These are phyloP conservation scores for Tichodroma muraria DNA, from an alignment of 2,113 vertebrate genomes.

Conservation along the genomic window DNA sequence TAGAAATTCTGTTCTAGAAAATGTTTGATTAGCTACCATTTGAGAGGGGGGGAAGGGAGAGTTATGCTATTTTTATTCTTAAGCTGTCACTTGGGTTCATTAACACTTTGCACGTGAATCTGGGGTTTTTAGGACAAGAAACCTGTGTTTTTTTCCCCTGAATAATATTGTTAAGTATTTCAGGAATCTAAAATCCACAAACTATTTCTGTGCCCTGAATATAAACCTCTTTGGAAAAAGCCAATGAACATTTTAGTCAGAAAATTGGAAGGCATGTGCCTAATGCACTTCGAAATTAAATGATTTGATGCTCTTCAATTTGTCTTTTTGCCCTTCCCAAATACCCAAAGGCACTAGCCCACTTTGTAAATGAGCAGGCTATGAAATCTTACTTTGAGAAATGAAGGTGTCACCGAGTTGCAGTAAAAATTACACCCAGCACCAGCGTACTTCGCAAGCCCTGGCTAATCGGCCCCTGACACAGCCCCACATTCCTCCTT, in stretches of 20 bases:
- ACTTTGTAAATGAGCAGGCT: slow-evolving; percentile 54
- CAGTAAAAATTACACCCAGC: neutral
- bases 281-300: slow-evolving; percentile 55
- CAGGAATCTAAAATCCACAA: slow-evolving; percentile 51
- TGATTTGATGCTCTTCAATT: slow-evolving; percentile 53
- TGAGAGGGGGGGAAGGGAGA: neutral
- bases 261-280: slow-evolving; percentile 25
- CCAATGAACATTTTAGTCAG: neutral
- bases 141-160: neutral
- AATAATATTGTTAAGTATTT: slow-evolving; percentile 43
- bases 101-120: slow-evolving; percentile 10
- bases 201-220: slow-evolving; percentile 54
- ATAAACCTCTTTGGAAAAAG: slow-evolving; percentile 59
- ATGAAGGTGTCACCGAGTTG: slow-evolving; percentile 28
- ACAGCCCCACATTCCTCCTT: neutral
- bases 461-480: neutral
- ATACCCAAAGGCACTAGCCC: slow-evolving; percentile 64
- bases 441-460: neutral
- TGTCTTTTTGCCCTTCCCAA: slow-evolving; percentile 61
- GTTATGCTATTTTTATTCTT: slow-evolving; percentile 16
- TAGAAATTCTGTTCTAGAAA: neutral
- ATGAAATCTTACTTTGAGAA: slow-evolving; percentile 57
- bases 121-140: slow-evolving; percentile 28
- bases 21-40: neutral
- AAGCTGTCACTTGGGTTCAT: slow-evolving; percentile 9